Base-by-base conservation (phyloP, 2,113 vertebrate species). In the Psittacula cyanocephala region DNA sequence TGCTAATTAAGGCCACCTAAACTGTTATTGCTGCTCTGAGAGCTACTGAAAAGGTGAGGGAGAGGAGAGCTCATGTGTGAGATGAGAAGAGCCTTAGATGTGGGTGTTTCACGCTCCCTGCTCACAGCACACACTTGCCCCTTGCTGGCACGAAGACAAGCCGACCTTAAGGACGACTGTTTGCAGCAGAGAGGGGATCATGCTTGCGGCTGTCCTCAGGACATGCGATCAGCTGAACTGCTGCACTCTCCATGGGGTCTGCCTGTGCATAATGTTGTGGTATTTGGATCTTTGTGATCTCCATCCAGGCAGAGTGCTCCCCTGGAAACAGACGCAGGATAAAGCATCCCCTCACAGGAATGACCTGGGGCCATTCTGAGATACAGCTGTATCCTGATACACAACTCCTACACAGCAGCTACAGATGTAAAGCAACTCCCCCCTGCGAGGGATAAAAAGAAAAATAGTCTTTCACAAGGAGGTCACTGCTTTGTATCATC, bases 51-150 rank as follows among this genome's bases (percentile, higher is more conserved):
- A 50, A 35, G 25, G 12, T 17, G 12, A 49, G 37, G 10, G 14
- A 70, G 20, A 67, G 9, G 2, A 55, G 25, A 72, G 11, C 31
- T 68, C n/a, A 13, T 5, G 7, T 47, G 31, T 25, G 14, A 60
- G 6, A 65, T 18, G 18, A 57, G 65, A 59, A 75, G 24, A 4
- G 3, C 16, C 31, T 17, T 16, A 35, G 46, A 37, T 0, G 0
- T 13, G 4, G 19, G 3, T 64, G 13, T 55, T 78, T 37, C 0
- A 0, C 11, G 13, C 3, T 37, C 7, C 22, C 6, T 1, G 1
- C 35, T 43, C 13, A 10, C 29, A 70, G 28, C 7, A 6, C 5
- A 16, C 2, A 9, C 27, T 17, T 69, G 47, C 9, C 27, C 24
- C 33, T 46, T 64, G 28, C 14, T 11, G 33, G 11, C 4, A 8